These are phyloP conservation scores for Mellilla xanthometata DNA, from an alignment of 2,888 invertebrate species.

Conservation along the genomic window DNA sequence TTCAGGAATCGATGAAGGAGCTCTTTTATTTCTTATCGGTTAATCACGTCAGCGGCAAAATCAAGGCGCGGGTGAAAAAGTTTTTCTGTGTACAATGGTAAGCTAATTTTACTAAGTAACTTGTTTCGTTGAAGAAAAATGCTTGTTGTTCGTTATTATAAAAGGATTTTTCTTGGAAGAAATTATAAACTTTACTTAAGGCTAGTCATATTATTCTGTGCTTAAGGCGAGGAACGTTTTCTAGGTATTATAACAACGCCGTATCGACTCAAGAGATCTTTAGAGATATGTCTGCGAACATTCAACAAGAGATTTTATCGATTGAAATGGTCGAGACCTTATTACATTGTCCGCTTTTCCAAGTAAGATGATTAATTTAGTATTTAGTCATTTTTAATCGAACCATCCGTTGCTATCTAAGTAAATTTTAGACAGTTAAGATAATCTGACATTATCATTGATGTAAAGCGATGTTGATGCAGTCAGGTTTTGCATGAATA, in stretches of 20 bases:
- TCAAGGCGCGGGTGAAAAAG: slow-evolving; percentile 68
- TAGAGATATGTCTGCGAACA: slow-evolving; percentile 63
- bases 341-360: slow-evolving; percentile 62
- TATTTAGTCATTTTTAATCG: too few relatives aligned
- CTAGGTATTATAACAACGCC: slow-evolving; percentile 73
- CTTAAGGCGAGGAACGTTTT: neutral
- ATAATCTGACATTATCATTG: too few relatives aligned
- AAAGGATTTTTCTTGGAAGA: too few relatives aligned
- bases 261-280: slow-evolving; percentile 66
- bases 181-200: too few relatives aligned
- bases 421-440: too few relatives aligned
- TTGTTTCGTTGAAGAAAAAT: slow-evolving; percentile 3
- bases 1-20: slow-evolving; percentile 72
- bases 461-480: too few relatives aligned
- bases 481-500: too few relatives aligned
- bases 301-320: slow-evolving; percentile 67
- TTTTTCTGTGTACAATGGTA: slow-evolving; percentile 75
- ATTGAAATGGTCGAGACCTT: slow-evolving; percentile 70
- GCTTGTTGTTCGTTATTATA: neutral
- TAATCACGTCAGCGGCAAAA: slow-evolving; percentile 70
- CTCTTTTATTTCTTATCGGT: slow-evolving; percentile 72
- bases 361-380: slow-evolving; percentile 42
- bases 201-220: too few relatives aligned
- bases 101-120: slow-evolving; percentile 31
- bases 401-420: too few relatives aligned